phyloP scores from a whole-genome alignment of 1,140 invertebrate species.

The Temnothorax nylanderi region DNA sequence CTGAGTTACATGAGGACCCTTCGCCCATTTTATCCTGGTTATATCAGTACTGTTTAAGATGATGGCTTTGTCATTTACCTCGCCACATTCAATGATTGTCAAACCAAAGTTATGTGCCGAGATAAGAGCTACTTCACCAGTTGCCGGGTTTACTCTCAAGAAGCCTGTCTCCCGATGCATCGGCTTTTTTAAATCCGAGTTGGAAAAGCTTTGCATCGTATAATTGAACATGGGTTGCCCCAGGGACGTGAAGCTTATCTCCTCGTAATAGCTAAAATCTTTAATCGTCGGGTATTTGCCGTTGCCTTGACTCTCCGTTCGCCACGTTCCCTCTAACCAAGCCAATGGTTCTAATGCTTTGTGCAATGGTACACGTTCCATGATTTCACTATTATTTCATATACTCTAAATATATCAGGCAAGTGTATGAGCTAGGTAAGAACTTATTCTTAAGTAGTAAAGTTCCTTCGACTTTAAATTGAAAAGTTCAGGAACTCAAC shows the following conservation, averaged over 20 bases:
- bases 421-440: background rate
- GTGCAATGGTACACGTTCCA: constrained; percentile 74
- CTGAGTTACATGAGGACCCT: constrained; percentile 85
- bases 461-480: background rate
- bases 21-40: constrained; percentile 85
- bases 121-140: constrained; percentile 87
- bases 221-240: constrained; percentile 89
- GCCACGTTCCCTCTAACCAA: constrained; percentile 89
- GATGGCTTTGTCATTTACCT: constrained; percentile 78
- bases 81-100: constrained; percentile 87
- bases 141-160: constrained; percentile 87
- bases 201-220: constrained; percentile 85
- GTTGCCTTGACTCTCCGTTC: constrained; percentile 82
- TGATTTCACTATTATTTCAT: constrained; percentile 12
- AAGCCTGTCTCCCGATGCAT: constrained; percentile 90
- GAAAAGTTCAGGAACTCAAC: background rate
- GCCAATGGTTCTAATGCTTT: constrained; percentile 85
- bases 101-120: constrained; percentile 89
- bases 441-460: background rate
- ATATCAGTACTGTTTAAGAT: constrained; percentile 83
- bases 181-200: constrained; percentile 86
- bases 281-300: constrained; percentile 88
- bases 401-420: background rate
- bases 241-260: constrained; percentile 87
- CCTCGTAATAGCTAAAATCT: constrained; percentile 88